Conservation (phyloP, 2,888 invertebrate species). For the Scelioninae gen. 2 region DNA sequence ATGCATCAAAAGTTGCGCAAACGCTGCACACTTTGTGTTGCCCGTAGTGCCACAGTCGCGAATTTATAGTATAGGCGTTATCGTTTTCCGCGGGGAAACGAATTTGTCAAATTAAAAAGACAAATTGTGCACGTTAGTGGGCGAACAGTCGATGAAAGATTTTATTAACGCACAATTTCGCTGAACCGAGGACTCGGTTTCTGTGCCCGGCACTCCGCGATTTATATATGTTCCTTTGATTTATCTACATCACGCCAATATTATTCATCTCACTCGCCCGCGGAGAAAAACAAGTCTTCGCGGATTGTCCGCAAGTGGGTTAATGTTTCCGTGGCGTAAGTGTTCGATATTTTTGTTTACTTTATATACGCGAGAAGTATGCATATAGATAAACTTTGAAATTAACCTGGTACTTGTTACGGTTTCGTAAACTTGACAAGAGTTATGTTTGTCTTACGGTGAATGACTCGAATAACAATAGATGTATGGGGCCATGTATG, state of each 20-base stretch:
- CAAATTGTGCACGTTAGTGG: constrained; percentile 53
- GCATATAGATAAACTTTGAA: no score
- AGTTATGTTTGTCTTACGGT: no score
- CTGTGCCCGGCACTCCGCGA: constrained; percentile 45
- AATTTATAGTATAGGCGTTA: constrained; percentile 58
- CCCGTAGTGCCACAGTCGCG: constrained; percentile 43
- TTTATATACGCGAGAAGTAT: no score
- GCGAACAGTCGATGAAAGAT: constrained; percentile 56
- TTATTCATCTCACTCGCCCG: constrained; percentile 50
- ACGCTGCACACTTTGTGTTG: constrained; percentile 48
- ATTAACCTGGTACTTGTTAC: no score
- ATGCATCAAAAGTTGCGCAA: constrained; percentile 58
- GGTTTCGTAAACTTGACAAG: no score
- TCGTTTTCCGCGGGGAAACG: constrained; percentile 56
- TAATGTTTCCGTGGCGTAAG: constrained; percentile 17
- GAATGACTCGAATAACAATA: no score
- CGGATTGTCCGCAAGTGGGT: constrained; percentile 27
- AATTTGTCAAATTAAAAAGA: constrained; percentile 57
- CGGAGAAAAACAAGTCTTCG: constrained; percentile 37
- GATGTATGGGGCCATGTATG: no score
- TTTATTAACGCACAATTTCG: constrained; percentile 57
- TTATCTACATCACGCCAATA: constrained; percentile 55
- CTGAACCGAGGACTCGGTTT: constrained; percentile 53
- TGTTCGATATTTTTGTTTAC: constrained; percentile 1
- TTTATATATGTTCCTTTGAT: constrained; percentile 56